phyloP scores from a whole-genome alignment of 2,888 invertebrate species.

The Odontocerum albicorne region DNA sequence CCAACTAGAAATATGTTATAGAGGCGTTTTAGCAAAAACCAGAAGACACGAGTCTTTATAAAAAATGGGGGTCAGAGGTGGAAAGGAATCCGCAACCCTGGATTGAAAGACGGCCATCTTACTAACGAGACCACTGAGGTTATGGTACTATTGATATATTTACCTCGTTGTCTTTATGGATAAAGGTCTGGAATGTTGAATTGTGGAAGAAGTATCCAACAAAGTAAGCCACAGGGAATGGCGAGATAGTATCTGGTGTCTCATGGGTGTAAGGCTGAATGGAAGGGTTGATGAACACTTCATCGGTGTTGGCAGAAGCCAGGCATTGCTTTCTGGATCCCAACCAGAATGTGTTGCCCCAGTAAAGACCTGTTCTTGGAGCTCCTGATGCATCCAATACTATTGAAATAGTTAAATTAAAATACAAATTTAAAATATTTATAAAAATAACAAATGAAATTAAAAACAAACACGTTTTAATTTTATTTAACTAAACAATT shows the following conservation, averaged over 20 bases:
- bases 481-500: not conserved
- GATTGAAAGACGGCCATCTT: too few species aligned
- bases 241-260: constrained; percentile 42
- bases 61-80: too few species aligned
- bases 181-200: constrained; percentile 45
- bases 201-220: constrained; percentile 47
- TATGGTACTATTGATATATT: too few species aligned
- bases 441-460: too few species aligned
- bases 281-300: constrained; percentile 40
- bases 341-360: constrained; percentile 63
- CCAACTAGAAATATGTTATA: too few species aligned
- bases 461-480: not conserved
- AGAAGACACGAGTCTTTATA: too few species aligned
- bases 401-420: too few species aligned
- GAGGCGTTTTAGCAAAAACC: too few species aligned
- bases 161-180: constrained; percentile 22
- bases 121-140: too few species aligned
- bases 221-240: constrained; percentile 47
- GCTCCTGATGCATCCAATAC: constrained; percentile 61
- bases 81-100: too few species aligned
- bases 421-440: too few species aligned
- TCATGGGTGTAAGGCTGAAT: constrained; percentile 46
- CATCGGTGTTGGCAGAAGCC: constrained; percentile 43
- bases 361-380: constrained; percentile 57
- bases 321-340: constrained; percentile 56